Evolutionary conservation across 2,888 invertebrate genomes (phyloP).

Genomic region (Cephonodes hylas): DNA sequence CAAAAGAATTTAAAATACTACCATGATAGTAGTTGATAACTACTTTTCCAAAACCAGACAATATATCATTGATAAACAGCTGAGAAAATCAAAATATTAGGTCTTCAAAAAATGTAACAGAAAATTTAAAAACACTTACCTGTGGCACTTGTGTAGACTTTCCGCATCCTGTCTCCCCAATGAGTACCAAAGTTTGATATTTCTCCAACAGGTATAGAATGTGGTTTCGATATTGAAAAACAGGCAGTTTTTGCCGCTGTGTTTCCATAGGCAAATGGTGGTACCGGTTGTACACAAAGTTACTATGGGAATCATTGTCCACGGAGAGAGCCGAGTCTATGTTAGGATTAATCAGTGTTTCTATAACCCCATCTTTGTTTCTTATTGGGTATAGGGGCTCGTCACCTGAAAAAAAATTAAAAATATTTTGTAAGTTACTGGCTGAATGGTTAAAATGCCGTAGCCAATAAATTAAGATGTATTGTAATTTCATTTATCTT

Average conservation of each 20-base stretch:
- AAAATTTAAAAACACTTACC: constrained; percentile 74
- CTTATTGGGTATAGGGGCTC: constrained; percentile 59
- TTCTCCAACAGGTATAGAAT: constrained; percentile 93
- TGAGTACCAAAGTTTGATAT: constrained; percentile 92
- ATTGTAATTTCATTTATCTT: too few relatives aligned
- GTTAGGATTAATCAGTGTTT: constrained; percentile 65
- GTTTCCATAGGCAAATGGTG: constrained; percentile 90
- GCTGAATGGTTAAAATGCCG: too few relatives aligned
- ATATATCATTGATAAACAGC: too few relatives aligned
- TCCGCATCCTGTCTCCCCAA: constrained; percentile 98
- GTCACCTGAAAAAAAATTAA: constrained; percentile 36
- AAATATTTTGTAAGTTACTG: background rate
- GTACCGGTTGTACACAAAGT: constrained; percentile 92
- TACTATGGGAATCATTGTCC: constrained; percentile 83
- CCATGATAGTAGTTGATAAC: too few relatives aligned
- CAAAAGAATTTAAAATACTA: too few relatives aligned
- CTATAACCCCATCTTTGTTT: constrained; percentile 64
- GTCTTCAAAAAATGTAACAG: background rate
- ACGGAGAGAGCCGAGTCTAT: constrained; percentile 63
- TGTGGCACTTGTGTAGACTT: constrained; percentile 98
- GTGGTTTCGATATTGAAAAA: constrained; percentile 91
- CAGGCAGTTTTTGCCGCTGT: constrained; percentile 92
- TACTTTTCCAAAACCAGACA: too few relatives aligned
- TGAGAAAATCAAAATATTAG: too few relatives aligned
- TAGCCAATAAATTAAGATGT: too few relatives aligned